Percentiles rank a stretch among this genome's conserved stretches.
These are phyloP conservation scores for Phytoseiulus persimilis DNA, from an alignment of 2,888 invertebrate species.

Conservation along the genomic window DNA sequence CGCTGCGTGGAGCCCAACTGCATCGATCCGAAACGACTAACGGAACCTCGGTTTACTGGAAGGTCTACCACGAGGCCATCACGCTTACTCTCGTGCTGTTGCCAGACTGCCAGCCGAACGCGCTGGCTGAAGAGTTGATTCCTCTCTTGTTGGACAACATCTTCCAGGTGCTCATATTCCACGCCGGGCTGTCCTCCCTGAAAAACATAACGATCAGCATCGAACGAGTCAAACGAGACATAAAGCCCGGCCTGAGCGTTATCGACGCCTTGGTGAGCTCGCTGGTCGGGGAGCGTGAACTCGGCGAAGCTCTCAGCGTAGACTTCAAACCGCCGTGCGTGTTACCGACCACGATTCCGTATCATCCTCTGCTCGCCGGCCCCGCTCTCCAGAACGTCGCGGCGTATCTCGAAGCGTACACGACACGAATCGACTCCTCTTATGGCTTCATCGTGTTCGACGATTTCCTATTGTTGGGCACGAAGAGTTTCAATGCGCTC, in stretches of 20 bases:
- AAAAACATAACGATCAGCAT: constrained; percentile 37
- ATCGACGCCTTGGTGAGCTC: constrained; percentile 36
- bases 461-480: constrained; percentile 27
- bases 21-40: constrained; percentile 42
- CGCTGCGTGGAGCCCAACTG: constrained; percentile 42
- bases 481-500: constrained; percentile 30
- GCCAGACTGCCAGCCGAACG: constrained; percentile 21
- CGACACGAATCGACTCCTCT: constrained; percentile 12
- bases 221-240: constrained; percentile 37
- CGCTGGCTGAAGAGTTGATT: background rate
- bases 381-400: constrained; percentile 30
- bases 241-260: constrained; percentile 11
- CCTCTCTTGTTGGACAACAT: constrained; percentile 12
- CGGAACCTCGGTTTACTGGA: constrained; percentile 43
- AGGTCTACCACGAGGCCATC: constrained; percentile 42
- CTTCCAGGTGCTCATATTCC: constrained; percentile 29
- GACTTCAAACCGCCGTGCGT: constrained; percentile 22
- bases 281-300: constrained; percentile 18
- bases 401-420: constrained; percentile 23
- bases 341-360: constrained; percentile 16
- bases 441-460: constrained; percentile 30
- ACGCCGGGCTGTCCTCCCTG: constrained; percentile 20
- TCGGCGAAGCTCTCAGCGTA: constrained; percentile 20
- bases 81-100: constrained; percentile 19
- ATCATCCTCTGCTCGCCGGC: constrained; percentile 10